phyloP scores from a whole-genome alignment of 2,888 invertebrate genomes.

The Volucella bombylans region DNA sequence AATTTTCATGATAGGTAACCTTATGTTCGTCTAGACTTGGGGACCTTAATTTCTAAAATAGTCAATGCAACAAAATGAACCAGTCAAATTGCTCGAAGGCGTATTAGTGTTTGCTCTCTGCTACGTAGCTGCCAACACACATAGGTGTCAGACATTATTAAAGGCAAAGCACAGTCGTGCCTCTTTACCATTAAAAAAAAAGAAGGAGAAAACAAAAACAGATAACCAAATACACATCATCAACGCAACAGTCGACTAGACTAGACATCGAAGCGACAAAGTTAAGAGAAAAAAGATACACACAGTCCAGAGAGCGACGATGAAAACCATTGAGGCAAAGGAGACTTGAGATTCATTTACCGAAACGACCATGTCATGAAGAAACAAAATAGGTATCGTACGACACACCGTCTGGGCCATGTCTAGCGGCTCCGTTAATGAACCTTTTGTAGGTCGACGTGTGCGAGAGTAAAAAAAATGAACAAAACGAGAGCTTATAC shows the following conservation, averaged over 20 bases:
- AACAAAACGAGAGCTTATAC: constrained; percentile 44
- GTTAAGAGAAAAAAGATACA: constrained; percentile 71
- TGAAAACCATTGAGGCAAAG: constrained; percentile 22
- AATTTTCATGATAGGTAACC: constrained; percentile 22
- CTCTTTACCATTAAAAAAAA: constrained; percentile 46
- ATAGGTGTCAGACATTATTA: constrained; percentile 47
- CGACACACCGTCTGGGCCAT: constrained; percentile 81
- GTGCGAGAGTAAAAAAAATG: constrained; percentile 68
- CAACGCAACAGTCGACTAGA: constrained; percentile 65
- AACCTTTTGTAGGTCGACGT: constrained; percentile 83
- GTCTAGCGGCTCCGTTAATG: constrained; percentile 82
- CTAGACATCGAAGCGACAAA: constrained; percentile 65
- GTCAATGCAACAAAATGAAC: constrained; percentile 50
- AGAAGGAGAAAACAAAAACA: constrained; percentile 20
- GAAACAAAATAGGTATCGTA: constrained; percentile 52
- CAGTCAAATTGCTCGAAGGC: constrained; percentile 59
- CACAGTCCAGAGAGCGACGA: constrained; percentile 40
- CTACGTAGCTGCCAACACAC: constrained; percentile 38
- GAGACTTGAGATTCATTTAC: constrained; percentile 28
- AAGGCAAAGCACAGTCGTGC: constrained; percentile 60
- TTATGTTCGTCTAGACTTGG: constrained; percentile 67
- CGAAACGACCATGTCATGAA: constrained; percentile 34
- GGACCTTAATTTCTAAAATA: constrained; percentile 67
- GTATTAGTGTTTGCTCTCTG: constrained; percentile 51
- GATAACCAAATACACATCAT: constrained; percentile 18